phyloP scores from a whole-genome alignment of 2,113 vertebrate genomes.

The Salvelinus sp. region DNA sequence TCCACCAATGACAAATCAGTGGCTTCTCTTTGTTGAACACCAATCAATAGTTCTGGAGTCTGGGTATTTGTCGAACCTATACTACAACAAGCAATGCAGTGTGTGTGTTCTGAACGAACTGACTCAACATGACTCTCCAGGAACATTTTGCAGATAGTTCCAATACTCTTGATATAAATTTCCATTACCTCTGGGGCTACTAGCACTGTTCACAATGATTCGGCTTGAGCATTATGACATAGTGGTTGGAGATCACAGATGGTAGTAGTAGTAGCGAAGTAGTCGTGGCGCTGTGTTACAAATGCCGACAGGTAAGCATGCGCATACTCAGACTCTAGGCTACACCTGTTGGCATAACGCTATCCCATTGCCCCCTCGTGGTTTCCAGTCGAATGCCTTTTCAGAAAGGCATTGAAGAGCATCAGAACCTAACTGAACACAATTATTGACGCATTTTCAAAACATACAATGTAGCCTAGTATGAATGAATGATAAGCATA shows the following conservation, averaged over 20 bases:
- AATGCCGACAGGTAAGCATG: neutral
- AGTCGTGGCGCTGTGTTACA: neutral
- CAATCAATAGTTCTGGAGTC: constrained; percentile 20
- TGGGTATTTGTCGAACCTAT: too few species aligned
- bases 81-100: constrained; percentile 18
- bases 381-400: constrained; percentile 47
- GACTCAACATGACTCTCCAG: constrained; percentile 59
- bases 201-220: neutral
- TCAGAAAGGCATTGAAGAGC: neutral
- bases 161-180: constrained; percentile 8
- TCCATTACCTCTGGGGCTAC: neutral
- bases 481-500: neutral
- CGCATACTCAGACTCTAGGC: constrained; percentile 31
- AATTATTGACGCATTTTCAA: constrained; percentile 44
- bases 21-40: neutral
- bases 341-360: constrained; percentile 73
- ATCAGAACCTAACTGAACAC: too few species aligned
- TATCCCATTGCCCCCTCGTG: constrained; percentile 68
- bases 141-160: constrained; percentile 13
- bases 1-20: neutral
- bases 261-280: neutral
- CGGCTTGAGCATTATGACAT: neutral
- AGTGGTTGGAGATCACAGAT: neutral
- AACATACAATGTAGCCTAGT: neutral
- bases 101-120: constrained; percentile 42